A percentile compares a stretch with the other conserved stretches of the same genome.
Evolutionary conservation across 2,113 vertebrate species (phyloP).

Genomic region (Dendrocopos noguchii): DNA sequence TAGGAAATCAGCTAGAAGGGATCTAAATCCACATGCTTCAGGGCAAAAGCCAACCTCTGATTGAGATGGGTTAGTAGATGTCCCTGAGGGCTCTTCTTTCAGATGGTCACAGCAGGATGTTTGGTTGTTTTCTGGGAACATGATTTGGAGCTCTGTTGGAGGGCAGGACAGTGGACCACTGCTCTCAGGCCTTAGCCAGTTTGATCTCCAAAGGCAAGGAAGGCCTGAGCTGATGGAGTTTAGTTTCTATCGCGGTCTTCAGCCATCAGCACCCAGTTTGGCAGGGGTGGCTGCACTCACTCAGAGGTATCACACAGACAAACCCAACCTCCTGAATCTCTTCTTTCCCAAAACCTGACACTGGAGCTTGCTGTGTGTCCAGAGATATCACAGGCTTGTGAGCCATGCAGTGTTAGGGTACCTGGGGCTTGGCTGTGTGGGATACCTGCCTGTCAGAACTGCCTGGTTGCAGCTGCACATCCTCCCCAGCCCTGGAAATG

Average conservation of each 20-base stretch:
- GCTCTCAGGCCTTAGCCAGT: neutral
- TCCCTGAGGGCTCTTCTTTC: neutral
- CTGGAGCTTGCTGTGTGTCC: neutral
- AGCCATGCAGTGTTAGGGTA: neutral
- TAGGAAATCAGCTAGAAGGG: neutral
- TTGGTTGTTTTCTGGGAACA: neutral
- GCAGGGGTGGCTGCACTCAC: neutral
- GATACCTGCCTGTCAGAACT: neutral
- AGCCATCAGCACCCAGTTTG: neutral
- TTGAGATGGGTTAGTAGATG: neutral
- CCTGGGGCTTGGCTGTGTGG: neutral
- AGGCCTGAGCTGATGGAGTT: neutral
- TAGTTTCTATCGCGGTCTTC: neutral
- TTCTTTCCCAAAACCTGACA: neutral
- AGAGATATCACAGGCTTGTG: neutral
- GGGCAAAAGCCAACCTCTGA: neutral
- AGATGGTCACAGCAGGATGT: neutral
- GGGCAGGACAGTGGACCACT: neutral
- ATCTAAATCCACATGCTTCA: neutral
- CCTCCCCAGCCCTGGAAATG: fast-evolving
- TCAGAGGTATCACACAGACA: neutral
- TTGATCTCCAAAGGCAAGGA: neutral
- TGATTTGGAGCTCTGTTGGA: neutral
- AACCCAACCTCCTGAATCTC: neutral
- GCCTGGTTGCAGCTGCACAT: neutral